Percentiles rank a stretch among this genome's conserved stretches.
These are phyloP conservation scores for Rhyacichthys aspro DNA, from an alignment of 2,797 vertebrate genomes.

Conservation along the genomic window DNA sequence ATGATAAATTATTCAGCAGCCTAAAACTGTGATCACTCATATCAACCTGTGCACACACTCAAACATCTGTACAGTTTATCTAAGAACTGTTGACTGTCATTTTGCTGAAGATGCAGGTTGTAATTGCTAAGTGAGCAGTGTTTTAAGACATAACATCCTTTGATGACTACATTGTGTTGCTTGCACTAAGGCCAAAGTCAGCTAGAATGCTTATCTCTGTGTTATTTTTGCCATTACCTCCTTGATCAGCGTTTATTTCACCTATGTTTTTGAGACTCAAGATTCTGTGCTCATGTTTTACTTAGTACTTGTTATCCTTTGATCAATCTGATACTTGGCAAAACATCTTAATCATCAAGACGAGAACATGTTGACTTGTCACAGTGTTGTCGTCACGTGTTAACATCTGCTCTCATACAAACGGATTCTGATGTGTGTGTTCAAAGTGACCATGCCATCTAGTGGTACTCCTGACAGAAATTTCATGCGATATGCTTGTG, in stretches of 20 bases:
- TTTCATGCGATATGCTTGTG: slow-evolving; percentile 10
- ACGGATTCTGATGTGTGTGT: slow-evolving; percentile 32
- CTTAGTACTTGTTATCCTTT: slow-evolving; percentile 22
- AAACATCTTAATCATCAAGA: slow-evolving; percentile 43
- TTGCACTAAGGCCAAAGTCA: slow-evolving; percentile 36
- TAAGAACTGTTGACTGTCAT: slow-evolving; percentile 37
- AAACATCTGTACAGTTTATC: slow-evolving; percentile 15
- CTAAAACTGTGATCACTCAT: slow-evolving; percentile 82
- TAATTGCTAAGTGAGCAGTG: slow-evolving; percentile 16
- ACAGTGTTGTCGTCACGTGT: slow-evolving; percentile 24
- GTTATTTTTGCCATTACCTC: slow-evolving; percentile 26
- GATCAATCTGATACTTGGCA: slow-evolving; percentile 38
- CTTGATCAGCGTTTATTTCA: slow-evolving; percentile 41
- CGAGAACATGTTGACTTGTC: slow-evolving; percentile 30
- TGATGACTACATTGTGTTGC: slow-evolving; percentile 37
- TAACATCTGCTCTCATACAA: slow-evolving; percentile 19
- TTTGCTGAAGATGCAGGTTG: slow-evolving; percentile 45
- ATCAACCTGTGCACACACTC: slow-evolving; percentile 16
- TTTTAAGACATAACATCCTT: slow-evolving; percentile 58
- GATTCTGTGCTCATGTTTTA: slow-evolving; percentile 29
- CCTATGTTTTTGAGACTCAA: slow-evolving; percentile 21
- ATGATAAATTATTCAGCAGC: slow-evolving; percentile 81
- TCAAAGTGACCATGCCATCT: slow-evolving; percentile 75
- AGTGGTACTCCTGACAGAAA: slow-evolving; percentile 58
- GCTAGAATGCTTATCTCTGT: slow-evolving; percentile 26